phyloP scores from a whole-genome alignment of 2,888 invertebrate genomes.

The Helicoverpa assulta region DNA sequence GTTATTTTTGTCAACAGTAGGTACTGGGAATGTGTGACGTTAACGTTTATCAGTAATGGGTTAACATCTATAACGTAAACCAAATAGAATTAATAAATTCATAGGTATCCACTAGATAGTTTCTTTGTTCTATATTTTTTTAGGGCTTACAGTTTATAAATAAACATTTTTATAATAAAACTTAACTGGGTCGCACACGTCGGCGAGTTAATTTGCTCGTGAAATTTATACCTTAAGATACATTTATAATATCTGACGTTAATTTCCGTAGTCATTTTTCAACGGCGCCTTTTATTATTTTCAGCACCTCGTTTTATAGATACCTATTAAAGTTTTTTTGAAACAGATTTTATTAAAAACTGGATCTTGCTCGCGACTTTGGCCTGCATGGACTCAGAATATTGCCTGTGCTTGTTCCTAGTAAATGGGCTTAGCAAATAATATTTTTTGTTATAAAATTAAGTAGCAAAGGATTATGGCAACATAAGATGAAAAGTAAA shows the following conservation, averaged over 20 bases:
- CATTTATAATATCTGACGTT: slow-evolving; percentile 36
- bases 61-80: too few relatives aligned
- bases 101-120: slow-evolving; percentile 34
- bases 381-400: too few relatives aligned
- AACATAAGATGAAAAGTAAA: too few relatives aligned
- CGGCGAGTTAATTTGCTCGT: slow-evolving; percentile 25
- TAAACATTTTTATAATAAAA: slow-evolving; percentile 39
- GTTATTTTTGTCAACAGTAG: background rate
- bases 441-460: too few relatives aligned
- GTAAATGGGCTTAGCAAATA: too few relatives aligned
- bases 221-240: slow-evolving; percentile 29
- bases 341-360: too few relatives aligned
- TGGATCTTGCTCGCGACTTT: too few relatives aligned
- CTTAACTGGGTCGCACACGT: slow-evolving; percentile 47
- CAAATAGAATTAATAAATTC: slow-evolving; percentile 2
- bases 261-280: slow-evolving; percentile 31
- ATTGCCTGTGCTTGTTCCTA: too few relatives aligned
- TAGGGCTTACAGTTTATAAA: slow-evolving; percentile 21
- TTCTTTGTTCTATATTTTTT: slow-evolving; percentile 34
- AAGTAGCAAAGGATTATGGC: too few relatives aligned
- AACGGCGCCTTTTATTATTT: slow-evolving; percentile 28
- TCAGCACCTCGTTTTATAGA: slow-evolving; percentile 3
- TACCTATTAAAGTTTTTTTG: slow-evolving; percentile 5
- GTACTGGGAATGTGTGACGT: too few relatives aligned
- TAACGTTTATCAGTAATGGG: too few relatives aligned